Conservation (phyloP, 1,140 invertebrate species). For the Plectus sambesii region DNA sequence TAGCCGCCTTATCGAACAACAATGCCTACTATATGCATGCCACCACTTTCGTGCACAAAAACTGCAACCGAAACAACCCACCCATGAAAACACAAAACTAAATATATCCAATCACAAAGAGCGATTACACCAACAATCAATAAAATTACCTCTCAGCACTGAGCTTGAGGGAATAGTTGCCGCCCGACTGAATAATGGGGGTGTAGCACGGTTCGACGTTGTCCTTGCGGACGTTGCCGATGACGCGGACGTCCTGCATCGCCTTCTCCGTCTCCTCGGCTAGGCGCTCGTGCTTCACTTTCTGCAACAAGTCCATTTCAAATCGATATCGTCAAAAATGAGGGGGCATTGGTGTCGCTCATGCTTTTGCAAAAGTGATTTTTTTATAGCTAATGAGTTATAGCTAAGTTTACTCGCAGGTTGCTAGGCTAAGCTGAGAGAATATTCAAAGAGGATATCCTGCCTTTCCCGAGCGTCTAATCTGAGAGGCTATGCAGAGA, state of each 20-base stretch:
- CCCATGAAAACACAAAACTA: neutral
- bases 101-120: too few relatives aligned
- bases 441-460: neutral
- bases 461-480: neutral
- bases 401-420: too few relatives aligned
- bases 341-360: too few relatives aligned
- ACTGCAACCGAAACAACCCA: too few relatives aligned
- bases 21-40: too few relatives aligned
- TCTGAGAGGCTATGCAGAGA: slow-evolving; percentile 14
- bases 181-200: slow-evolving; percentile 94
- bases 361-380: too few relatives aligned
- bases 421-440: slow-evolving; percentile 4
- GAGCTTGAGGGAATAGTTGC: slow-evolving; percentile 91
- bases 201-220: slow-evolving; percentile 92
- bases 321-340: neutral
- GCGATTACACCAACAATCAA: slow-evolving; percentile 31
- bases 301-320: slow-evolving; percentile 54
- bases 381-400: too few relatives aligned
- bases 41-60: too few relatives aligned
- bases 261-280: slow-evolving; percentile 85
- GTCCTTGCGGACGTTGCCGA: slow-evolving; percentile 82
- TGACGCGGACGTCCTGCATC: slow-evolving; percentile 61
- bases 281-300: slow-evolving; percentile 76
- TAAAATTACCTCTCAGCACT: slow-evolving; percentile 59
- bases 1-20: too few relatives aligned